Evolutionary conservation across 2,888 invertebrate genomes (phyloP), one percentile per base, ranked within the genome.

Genomic region (Arctia plantaginis): DNA sequence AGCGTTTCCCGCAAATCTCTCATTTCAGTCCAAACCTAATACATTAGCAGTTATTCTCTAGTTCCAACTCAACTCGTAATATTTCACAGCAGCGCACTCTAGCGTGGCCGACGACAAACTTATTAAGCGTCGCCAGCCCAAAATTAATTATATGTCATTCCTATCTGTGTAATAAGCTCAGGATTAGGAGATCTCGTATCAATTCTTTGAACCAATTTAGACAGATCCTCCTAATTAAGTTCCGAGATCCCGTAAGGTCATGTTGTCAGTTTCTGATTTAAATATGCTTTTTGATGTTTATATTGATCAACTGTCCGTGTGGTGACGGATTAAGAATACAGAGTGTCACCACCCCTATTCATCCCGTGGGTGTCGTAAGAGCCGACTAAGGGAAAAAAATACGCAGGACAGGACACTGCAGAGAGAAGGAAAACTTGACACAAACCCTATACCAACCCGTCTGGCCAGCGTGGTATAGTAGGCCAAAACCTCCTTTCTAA

Each of bases 131-230:
- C 68, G 62, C 65, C 66, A 74, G 27, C 55, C 41, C 71, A 55
- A 77, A 76, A 76, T 80, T 80, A 79, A 79, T 80, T 75, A 77
- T 67, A 77, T 76, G 74, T 75, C 71, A 59, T 64, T 74, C 67
- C 75, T 77, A 72, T 75, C 71, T 65, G 39, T 47, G 59, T 70
- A 73, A 77, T 77, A 77, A 77, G 71, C 69, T 30, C 18, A 64
- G 69, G 77, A 78, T 79, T 77, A 78, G 65, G 74, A 71, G 69
- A 77, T 71, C 47, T 64, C 64, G 33, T 72, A 75, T 71, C 67
- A 75, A 74, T 77, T 77, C 76, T 79, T 74, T 69, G 72, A 76
- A 74, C 75, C 74, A 72, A 78, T 76, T 75, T 74, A 75, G 74
- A 72, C 66, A 75, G 64, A 77, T 77, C 72, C 66, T 59, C 55